Evolutionary conservation across 2,797 vertebrate species (phyloP).

Genomic region (Adelosebastes latens): DNA sequence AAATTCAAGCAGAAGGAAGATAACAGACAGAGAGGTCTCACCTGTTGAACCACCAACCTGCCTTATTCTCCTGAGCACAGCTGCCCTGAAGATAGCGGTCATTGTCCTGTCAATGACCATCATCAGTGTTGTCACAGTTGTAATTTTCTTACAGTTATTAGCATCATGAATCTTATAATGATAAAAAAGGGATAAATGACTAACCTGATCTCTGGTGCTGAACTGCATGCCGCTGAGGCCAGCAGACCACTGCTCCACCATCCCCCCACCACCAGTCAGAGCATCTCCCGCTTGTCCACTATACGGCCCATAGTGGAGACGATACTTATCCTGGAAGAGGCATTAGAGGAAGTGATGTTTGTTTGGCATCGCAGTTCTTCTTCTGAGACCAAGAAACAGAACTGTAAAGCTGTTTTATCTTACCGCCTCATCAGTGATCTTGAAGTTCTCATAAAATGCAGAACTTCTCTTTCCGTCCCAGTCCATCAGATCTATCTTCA

Average conservation of each 20-base stretch:
- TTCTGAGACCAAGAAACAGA: not conserved
- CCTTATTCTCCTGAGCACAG: slow-evolving; percentile 88
- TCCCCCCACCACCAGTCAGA: slow-evolving; percentile 84
- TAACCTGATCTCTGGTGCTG: slow-evolving; percentile 87
- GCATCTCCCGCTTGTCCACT: slow-evolving; percentile 90
- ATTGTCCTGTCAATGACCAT: slow-evolving; percentile 80
- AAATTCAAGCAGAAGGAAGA: not conserved
- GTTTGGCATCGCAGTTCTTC: not conserved
- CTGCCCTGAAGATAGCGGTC: slow-evolving; percentile 88
- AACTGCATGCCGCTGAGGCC: slow-evolving; percentile 90
- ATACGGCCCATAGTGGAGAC: slow-evolving; percentile 86
- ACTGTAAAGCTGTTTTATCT: not conserved
- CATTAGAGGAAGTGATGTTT: not conserved
- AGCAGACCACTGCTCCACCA: slow-evolving; percentile 89
- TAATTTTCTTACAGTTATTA: not conserved
- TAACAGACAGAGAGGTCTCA: slow-evolving; percentile 51
- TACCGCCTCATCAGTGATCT: slow-evolving; percentile 85
- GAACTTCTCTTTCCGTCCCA: slow-evolving; percentile 86
- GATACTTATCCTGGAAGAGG: slow-evolving; percentile 87
- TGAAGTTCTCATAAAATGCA: slow-evolving; percentile 89
- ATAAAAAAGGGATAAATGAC: not conserved
- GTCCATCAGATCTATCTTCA: slow-evolving; percentile 92
- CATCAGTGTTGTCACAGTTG: not conserved
- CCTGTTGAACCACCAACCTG: slow-evolving; percentile 96
- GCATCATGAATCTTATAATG: not conserved